Conservation (phyloP, 2,888 invertebrate genomes). For the Spisula solida region DNA sequence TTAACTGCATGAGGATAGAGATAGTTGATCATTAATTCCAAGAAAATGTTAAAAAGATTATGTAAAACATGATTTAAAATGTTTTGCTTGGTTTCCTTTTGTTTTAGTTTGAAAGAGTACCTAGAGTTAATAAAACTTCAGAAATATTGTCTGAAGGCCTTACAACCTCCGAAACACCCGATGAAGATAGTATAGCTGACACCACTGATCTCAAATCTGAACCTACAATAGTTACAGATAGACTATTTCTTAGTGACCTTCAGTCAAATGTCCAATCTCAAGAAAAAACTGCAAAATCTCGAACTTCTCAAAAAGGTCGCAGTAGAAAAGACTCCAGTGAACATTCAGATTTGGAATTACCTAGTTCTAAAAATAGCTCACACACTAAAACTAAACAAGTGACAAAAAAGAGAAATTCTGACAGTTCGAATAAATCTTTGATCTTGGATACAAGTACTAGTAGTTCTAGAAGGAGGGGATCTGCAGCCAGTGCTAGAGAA, state of each 20-base stretch:
- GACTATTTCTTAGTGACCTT: constrained; percentile 65
- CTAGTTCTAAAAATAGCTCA: constrained; percentile 49
- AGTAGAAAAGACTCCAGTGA: constrained; percentile 58
- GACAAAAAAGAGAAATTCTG: constrained; percentile 51
- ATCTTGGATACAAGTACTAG: constrained; percentile 9
- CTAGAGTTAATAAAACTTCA: constrained; percentile 59
- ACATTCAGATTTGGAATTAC: constrained; percentile 58
- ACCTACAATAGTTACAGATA: constrained; percentile 52
- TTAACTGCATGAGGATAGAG: no score
- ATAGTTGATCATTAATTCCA: no score
- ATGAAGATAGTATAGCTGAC: constrained; percentile 51
- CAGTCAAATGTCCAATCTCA: constrained; percentile 61
- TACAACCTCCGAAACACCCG: constrained; percentile 27
- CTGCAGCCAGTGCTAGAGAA: not conserved
- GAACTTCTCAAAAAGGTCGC: constrained; percentile 54
- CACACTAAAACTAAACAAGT: constrained; percentile 47
- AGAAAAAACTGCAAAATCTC: constrained; percentile 54
- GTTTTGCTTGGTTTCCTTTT: not conserved
- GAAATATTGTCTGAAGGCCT: constrained; percentile 56
- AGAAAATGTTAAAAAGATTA: no score
- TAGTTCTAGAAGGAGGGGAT: not conserved
- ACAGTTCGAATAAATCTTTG: constrained; percentile 45
- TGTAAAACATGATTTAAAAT: no score
- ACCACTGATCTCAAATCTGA: constrained; percentile 60
- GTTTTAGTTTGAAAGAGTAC: constrained; percentile 73